These are phyloP conservation scores for Coenobita brevimanus DNA, from an alignment of 1,140 invertebrate species.

Conservation along the genomic window DNA sequence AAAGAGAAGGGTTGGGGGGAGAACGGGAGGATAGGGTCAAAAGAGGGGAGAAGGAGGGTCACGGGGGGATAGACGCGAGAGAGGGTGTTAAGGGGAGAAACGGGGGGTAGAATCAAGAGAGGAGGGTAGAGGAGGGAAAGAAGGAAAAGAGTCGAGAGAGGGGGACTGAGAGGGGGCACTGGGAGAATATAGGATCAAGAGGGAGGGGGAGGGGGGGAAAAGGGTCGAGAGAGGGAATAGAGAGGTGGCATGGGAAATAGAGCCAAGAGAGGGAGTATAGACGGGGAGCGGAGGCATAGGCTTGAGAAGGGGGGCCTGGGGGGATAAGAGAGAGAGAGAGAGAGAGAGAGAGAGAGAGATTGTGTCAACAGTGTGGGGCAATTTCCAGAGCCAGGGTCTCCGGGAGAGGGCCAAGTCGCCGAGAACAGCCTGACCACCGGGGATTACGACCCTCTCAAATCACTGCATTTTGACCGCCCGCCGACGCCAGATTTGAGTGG, in stretches of 20 bases:
- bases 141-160: background rate
- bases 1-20: too few species aligned
- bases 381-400: constrained; percentile 20
- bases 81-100: too few species aligned
- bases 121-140: background rate
- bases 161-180: constrained; percentile 9
- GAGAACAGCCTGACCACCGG: constrained; percentile 35
- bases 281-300: too few species aligned
- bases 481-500: constrained; percentile 62
- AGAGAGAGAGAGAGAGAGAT: constrained; percentile 7
- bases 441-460: constrained; percentile 63
- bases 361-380: constrained; percentile 58
- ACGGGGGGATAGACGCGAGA: too few species aligned
- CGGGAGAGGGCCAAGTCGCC: background rate
- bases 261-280: constrained; percentile 49
- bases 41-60: too few species aligned
- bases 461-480: constrained; percentile 62
- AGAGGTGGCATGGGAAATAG: background rate
- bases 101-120: too few species aligned
- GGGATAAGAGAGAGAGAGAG: background rate
- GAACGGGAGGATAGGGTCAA: too few species aligned
- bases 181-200: background rate
- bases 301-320: too few species aligned
- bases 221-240: background rate
- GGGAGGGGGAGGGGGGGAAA: background rate